phyloP scores from a whole-genome alignment of 2,797 vertebrate genomes.

The Fratercula arctica region DNA sequence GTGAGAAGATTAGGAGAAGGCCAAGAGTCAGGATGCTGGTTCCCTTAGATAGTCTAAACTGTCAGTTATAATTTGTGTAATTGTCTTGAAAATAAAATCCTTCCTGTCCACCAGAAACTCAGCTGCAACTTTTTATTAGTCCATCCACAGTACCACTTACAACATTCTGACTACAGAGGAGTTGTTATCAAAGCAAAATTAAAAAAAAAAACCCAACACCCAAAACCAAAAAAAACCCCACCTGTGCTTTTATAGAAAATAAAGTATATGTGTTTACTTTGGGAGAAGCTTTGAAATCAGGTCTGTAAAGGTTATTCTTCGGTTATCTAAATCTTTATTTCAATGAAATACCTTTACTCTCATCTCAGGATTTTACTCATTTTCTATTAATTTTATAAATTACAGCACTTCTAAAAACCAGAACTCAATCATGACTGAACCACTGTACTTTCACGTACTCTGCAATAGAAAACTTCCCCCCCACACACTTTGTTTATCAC shows the following conservation, averaged over 20 bases:
- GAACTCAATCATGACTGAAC: background rate
- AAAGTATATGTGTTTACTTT: background rate
- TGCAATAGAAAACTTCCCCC: background rate
- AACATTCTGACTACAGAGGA: background rate
- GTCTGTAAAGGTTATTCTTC: background rate
- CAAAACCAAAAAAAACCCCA: too few species aligned
- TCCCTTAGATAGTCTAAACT: constrained; percentile 26
- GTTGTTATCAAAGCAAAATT: background rate
- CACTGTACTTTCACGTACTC: background rate
- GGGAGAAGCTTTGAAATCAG: background rate
- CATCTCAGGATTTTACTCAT: background rate
- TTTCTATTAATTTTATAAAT: background rate
- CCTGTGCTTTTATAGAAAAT: background rate
- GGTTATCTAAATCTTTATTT: background rate
- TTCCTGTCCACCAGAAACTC: constrained; percentile 6
- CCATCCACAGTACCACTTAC: background rate
- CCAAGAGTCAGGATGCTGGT: background rate
- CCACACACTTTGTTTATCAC: background rate
- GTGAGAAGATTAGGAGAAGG: background rate
- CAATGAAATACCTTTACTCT: background rate
- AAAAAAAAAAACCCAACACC: background rate
- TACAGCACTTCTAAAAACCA: background rate
- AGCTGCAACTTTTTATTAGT: background rate
- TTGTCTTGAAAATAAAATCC: background rate
- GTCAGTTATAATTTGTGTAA: constrained; percentile 13